Evolutionary conservation across 2,113 vertebrate species (phyloP).

Genomic region (Sorex araneus): DNA sequence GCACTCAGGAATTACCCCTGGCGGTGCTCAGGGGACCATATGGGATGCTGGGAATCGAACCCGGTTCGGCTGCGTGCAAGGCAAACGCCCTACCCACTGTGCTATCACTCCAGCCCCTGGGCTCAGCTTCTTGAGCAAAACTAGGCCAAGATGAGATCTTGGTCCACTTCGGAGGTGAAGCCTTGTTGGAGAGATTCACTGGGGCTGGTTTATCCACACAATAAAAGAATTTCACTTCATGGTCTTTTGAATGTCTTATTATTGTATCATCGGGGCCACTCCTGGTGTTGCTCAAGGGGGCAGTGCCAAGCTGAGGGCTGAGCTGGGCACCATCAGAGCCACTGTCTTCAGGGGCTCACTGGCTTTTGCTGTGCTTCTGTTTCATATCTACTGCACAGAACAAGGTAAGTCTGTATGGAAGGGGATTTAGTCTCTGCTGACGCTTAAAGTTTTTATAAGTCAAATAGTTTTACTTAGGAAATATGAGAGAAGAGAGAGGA

Average conservation of each 20-base stretch:
- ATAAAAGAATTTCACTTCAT: slow-evolving; percentile 16
- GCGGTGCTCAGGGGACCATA: too few relatives aligned
- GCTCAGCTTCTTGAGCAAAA: slow-evolving; percentile 39
- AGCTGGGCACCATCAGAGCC: too few relatives aligned
- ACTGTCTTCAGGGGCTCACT: background rate
- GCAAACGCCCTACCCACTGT: too few relatives aligned
- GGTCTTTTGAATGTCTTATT: background rate
- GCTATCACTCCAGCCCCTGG: too few relatives aligned
- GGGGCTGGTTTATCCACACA: background rate
- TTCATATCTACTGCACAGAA: background rate
- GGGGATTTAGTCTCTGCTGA: background rate
- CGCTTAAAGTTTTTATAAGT: background rate
- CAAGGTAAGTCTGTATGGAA: background rate
- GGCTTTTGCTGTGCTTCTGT: background rate
- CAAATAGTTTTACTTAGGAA: too few relatives aligned
- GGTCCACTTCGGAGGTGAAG: background rate
- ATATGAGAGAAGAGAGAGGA: too few relatives aligned
- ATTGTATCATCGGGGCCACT: too few relatives aligned
- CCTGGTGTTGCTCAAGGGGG: too few relatives aligned
- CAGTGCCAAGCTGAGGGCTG: too few relatives aligned
- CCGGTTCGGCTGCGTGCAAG: too few relatives aligned
- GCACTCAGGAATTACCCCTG: too few relatives aligned
- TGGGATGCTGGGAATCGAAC: too few relatives aligned
- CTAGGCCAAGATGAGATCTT: background rate
- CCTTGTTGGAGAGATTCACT: background rate